Percentiles rank a stretch among this genome's conserved stretches.
Evolutionary conservation across 2,888 invertebrate genomes (phyloP).

Genomic region (Patella pellucida): DNA sequence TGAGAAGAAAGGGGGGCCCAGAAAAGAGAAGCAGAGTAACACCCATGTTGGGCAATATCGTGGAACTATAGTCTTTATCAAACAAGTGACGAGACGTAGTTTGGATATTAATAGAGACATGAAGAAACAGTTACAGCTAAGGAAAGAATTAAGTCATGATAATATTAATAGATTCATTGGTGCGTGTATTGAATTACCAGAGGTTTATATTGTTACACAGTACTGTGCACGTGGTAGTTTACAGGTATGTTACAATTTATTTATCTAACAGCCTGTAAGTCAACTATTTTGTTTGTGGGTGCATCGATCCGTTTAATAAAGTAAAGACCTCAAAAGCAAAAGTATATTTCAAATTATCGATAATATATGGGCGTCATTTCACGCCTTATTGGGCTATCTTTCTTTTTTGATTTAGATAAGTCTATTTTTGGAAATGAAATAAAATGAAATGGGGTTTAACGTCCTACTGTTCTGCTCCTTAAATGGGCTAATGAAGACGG

Average conservation of each 20-base stretch:
- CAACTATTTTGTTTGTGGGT: too few relatives aligned
- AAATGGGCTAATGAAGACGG: too few relatives aligned
- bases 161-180: conserved; percentile 69
- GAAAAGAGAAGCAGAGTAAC: conserved; percentile 28
- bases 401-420: too few relatives aligned
- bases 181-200: conserved; percentile 66
- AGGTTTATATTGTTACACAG: conserved; percentile 66
- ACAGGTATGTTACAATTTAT: conserved; percentile 46
- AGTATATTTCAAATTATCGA: too few relatives aligned
- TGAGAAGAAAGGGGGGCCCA: conserved; percentile 23
- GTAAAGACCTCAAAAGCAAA: too few relatives aligned
- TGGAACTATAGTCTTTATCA: conserved; percentile 81
- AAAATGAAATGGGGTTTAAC: too few relatives aligned
- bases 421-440: too few relatives aligned
- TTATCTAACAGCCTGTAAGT: too few relatives aligned
- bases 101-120: conserved; percentile 63
- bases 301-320: too few relatives aligned
- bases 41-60: conserved; percentile 61
- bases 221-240: conserved; percentile 67
- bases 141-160: conserved; percentile 69
- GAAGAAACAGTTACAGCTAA: conserved; percentile 65
- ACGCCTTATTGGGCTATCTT: too few relatives aligned
- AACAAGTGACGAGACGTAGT: conserved; percentile 75
- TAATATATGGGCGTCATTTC: too few relatives aligned
- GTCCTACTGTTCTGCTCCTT: too few relatives aligned